Evolutionary conservation across 92 coral and sea anemone genomes (phyloP), one percentile per base, ranked within the genome.

Genomic region (Epizoanthus rinbou): DNA sequence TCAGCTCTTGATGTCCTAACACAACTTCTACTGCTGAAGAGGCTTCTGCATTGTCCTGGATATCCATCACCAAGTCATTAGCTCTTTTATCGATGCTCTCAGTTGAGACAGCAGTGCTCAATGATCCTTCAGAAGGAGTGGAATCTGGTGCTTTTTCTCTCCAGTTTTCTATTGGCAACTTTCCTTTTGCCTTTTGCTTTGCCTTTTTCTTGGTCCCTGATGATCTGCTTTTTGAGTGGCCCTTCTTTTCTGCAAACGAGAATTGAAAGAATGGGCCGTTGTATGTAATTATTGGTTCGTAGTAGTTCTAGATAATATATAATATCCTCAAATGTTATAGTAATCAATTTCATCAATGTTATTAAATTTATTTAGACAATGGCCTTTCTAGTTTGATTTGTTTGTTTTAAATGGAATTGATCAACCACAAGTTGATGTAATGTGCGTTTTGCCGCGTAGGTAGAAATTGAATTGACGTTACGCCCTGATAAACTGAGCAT

Each of bases 161-260:
- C 81, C 81, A 76, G 69, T 24, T 76, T 19, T 58, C 69, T 11
- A 59, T 18, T 7, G 57, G 22, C 23, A 45, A 45, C 68, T 88
- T 82, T 28, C 64, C 93, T 74, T 90, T 92, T 24, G 81, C 74
- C 52, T 91, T 93, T 10, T 89, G 86, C 35, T 88, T 93, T 22
- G 88, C 45, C 59, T 60, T 81, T 90, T 91, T 91, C 69, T 93
- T 93, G 80, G 54, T 88, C 74, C 89, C 92, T 0, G 94, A 88
- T 6, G 94, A 88, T 60, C 87, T 91, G 33, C 86, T 87, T 37
- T 82, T 23, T 8, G 90, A 64, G 62, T 89, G 87, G 21, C 64
- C 22, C 75, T 86, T 89, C 80, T 74, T 88, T 9, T 88, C 91
- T 88, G 71, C 6, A 39, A 74, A 47, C 65, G 23, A 37, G 11